Percentiles rank a stretch among this genome's conserved stretches.
Evolutionary conservation across 1,140 invertebrate genomes (phyloP).

Genomic region (Lucilia sericata): DNA sequence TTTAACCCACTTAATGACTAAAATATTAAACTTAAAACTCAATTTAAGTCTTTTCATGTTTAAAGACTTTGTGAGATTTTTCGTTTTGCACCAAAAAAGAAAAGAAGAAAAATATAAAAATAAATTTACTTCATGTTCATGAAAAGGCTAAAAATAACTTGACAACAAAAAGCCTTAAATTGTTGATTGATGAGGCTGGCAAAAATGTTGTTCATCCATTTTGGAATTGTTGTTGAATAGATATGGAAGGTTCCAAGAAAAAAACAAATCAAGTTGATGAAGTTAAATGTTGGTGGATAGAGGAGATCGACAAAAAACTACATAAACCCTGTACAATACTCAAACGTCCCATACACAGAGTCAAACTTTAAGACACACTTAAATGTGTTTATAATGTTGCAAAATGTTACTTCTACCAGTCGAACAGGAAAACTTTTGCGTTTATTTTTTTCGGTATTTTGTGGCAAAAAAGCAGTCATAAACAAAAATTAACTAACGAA

Average conservation of each 20-base stretch:
- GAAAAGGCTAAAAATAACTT: constrained; percentile 2
- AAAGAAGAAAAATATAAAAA: not conserved
- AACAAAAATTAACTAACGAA: not conserved
- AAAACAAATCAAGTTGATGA: not conserved
- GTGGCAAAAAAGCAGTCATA: not conserved
- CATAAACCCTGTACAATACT: too few species aligned
- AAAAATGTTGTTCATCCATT: not conserved
- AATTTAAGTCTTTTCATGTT: too few species aligned
- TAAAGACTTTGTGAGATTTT: too few species aligned
- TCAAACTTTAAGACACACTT: too few species aligned
- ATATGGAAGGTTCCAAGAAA: not conserved
- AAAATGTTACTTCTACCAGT: not conserved
- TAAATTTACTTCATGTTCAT: not conserved
- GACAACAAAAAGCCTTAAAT: not conserved
- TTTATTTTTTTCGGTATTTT: not conserved
- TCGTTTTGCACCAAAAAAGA: not conserved
- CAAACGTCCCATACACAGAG: not conserved
- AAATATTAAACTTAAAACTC: too few species aligned
- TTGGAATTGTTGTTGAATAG: not conserved
- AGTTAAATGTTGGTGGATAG: not conserved
- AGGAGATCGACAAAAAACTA: not conserved
- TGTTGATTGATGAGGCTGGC: not conserved
- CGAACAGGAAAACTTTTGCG: not conserved
- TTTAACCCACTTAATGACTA: too few species aligned
- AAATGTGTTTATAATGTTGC: not conserved